phyloP scores from a whole-genome alignment of 30 jellyfish, hydroid and myxozoan genomes.

The Nemopilema nomurai region DNA sequence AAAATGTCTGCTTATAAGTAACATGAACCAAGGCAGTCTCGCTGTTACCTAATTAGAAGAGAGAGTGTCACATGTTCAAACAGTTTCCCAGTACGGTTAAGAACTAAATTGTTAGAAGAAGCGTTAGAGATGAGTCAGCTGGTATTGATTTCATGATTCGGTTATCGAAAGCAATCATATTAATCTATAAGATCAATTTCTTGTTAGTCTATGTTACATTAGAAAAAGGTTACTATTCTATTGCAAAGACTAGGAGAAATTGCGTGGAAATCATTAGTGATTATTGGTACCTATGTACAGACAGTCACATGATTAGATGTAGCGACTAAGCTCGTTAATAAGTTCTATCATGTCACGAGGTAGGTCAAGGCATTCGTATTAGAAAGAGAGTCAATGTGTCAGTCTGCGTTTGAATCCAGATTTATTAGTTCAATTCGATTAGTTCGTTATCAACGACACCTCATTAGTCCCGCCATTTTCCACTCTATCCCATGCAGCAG shows the following conservation, averaged over 20 bases:
- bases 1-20: too few species aligned
- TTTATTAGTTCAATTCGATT: neutral
- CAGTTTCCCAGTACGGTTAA: slow-evolving; percentile 47
- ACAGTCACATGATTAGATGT: neutral
- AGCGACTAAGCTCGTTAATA: neutral
- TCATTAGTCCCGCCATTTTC: slow-evolving; percentile 1
- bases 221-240: slow-evolving; percentile 9
- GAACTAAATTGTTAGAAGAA: slow-evolving; percentile 18
- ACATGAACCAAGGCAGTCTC: neutral
- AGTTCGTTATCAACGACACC: slow-evolving; percentile 23
- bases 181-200: slow-evolving; percentile 9
- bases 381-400: slow-evolving; percentile 8
- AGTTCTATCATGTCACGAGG: neutral
- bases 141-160: neutral
- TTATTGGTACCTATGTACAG: neutral
- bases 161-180: slow-evolving; percentile 1
- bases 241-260: neutral
- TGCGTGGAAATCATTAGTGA: neutral
- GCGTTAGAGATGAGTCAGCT: slow-evolving; percentile 20
- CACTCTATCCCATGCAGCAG: slow-evolving; percentile 70
- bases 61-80: slow-evolving; percentile 29
- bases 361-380: neutral
- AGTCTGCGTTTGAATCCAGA: slow-evolving; percentile 27
- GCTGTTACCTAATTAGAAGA: neutral
- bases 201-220: slow-evolving; percentile 16